Evolutionary conservation across 2,888 invertebrate genomes (phyloP).

Genomic region (Amphimallon solstitiale): DNA sequence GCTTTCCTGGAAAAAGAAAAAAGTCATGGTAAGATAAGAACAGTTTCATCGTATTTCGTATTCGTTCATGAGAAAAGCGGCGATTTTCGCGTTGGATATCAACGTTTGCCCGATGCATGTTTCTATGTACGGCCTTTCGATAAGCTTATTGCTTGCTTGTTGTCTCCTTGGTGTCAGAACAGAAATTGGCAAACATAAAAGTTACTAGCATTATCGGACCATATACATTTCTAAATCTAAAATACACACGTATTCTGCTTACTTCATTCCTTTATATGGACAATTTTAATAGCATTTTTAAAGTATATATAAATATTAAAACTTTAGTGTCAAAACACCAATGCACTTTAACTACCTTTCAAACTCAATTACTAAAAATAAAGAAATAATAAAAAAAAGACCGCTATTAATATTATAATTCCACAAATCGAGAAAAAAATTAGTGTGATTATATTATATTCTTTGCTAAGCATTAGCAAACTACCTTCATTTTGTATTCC

Average conservation of each 20-base stretch:
- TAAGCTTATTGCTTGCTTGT: slow-evolving; percentile 81
- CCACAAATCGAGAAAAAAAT: no score
- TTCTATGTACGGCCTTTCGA: slow-evolving; percentile 64
- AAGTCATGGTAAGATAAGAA: slow-evolving; percentile 71
- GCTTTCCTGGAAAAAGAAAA: slow-evolving; percentile 60
- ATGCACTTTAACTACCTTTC: no score
- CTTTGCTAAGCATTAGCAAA: no score
- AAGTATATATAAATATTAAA: no score
- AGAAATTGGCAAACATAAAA: slow-evolving; percentile 77
- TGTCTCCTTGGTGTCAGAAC: slow-evolving; percentile 74
- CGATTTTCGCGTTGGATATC: slow-evolving; percentile 76
- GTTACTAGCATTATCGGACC: slow-evolving; percentile 78
- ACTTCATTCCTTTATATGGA: no score
- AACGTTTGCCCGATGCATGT: slow-evolving; percentile 80
- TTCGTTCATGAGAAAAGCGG: slow-evolving; percentile 69
- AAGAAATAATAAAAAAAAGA: no score
- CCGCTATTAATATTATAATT: no score
- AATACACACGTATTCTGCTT: slow-evolving; percentile 49
- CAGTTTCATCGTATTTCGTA: slow-evolving; percentile 72
- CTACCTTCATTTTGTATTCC: no score
- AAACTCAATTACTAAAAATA: no score
- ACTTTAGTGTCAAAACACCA: no score
- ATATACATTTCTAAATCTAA: slow-evolving; percentile 70
- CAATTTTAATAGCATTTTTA: no score
- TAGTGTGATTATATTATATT: no score